phyloP scores from a whole-genome alignment of 2,888 invertebrate species.

The Silvanus unidentatus region DNA sequence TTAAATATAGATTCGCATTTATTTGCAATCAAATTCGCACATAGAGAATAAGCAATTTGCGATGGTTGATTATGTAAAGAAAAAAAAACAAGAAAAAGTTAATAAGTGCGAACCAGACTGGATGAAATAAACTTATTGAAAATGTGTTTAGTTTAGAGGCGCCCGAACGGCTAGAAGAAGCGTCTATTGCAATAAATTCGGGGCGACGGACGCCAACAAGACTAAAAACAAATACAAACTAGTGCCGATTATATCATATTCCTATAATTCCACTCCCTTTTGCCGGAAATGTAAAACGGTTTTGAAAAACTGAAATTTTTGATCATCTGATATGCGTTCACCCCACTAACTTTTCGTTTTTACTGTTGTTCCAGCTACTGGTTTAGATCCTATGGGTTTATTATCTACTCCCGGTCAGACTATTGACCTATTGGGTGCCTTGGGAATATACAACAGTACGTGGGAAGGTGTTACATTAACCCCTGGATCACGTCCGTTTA shows the following conservation, averaged over 20 bases:
- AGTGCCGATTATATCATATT: neutral
- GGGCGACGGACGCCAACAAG: constrained; percentile 38
- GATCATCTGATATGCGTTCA: too few species aligned
- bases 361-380: constrained; percentile 51
- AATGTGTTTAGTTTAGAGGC: constrained; percentile 22
- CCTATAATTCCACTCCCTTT: constrained; percentile 1
- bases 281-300: too few species aligned
- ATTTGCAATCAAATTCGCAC: too few species aligned
- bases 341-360: too few species aligned
- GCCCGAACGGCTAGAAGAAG: constrained; percentile 39
- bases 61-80: too few species aligned
- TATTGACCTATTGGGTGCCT: constrained; percentile 73
- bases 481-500: constrained; percentile 61
- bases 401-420: constrained; percentile 43
- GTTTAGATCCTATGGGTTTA: constrained; percentile 49
- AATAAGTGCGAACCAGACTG: too few species aligned
- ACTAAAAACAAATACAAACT: constrained; percentile 19
- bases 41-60: too few species aligned
- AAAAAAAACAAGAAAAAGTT: too few species aligned
- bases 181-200: constrained; percentile 37
- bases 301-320: too few species aligned
- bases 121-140: too few species aligned
- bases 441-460: constrained; percentile 72
- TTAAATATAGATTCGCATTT: too few species aligned
- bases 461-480: constrained; percentile 63